These are phyloP conservation scores for Bibio marci DNA, from an alignment of 2,888 invertebrate species.

Conservation along the genomic window DNA sequence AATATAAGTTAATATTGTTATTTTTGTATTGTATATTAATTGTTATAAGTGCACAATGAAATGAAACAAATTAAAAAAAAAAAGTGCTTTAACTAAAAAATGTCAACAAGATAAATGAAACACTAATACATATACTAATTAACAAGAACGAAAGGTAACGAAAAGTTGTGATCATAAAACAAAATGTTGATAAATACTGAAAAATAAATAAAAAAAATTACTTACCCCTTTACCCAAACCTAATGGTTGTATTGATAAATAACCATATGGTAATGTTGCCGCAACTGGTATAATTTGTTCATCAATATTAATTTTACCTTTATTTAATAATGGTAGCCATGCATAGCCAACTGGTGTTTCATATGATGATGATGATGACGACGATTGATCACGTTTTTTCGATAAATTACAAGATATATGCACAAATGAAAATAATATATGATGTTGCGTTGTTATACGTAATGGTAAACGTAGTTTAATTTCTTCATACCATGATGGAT, in stretches of 20 bases:
- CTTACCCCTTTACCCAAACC: conserved; percentile 83
- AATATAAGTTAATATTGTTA: too few relatives aligned
- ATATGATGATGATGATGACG: conserved; percentile 24
- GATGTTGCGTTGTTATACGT: conserved; percentile 69
- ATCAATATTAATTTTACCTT: conserved; percentile 71
- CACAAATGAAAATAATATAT: conserved; percentile 86
- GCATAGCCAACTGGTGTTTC: conserved; percentile 85
- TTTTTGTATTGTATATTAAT: too few relatives aligned
- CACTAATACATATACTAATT: background rate
- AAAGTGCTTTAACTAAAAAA: background rate
- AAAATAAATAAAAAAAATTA: too few relatives aligned
- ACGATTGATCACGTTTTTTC: conserved; percentile 54
- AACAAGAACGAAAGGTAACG: background rate
- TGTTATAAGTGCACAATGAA: background rate
- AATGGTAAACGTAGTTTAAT: conserved; percentile 81
- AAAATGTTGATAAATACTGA: too few relatives aligned
- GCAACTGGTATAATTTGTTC: conserved; percentile 73
- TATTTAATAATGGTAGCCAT: conserved; percentile 76
- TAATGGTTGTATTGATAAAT: conserved; percentile 74
- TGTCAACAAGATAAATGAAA: background rate
- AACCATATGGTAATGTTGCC: conserved; percentile 72
- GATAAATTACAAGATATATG: conserved; percentile 87
- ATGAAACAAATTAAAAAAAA: background rate
- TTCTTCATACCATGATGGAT: conserved; percentile 85
- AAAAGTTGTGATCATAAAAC: conserved; percentile 2